phyloP scores from a whole-genome alignment of 2,113 vertebrate genomes.

The Phalacrocorax pelagicus region DNA sequence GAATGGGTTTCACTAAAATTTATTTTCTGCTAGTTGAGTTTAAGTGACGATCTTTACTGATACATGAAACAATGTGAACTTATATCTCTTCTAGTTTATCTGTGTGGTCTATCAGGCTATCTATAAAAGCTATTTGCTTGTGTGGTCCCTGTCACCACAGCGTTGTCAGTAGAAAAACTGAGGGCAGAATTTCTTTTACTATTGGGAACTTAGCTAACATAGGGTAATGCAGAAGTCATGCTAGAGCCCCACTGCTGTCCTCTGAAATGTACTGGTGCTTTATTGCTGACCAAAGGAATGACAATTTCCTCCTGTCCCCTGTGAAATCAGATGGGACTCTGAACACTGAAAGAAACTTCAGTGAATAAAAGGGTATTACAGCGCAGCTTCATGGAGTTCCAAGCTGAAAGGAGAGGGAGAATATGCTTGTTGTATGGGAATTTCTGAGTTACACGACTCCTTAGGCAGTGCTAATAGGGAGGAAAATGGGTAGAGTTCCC shows the following conservation, averaged over 20 bases:
- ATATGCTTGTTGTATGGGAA: neutral
- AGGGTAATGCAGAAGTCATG: neutral
- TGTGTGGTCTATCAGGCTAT: neutral
- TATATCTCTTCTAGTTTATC: neutral
- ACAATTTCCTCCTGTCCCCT: neutral
- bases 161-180: neutral
- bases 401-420: neutral
- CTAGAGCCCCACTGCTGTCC: neutral
- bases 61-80: neutral
- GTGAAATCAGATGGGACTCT: neutral
- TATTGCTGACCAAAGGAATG: slow-evolving; percentile 25
- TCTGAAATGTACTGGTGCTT: neutral
- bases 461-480: neutral
- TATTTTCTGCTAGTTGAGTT: neutral
- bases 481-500: neutral
- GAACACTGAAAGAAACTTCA: neutral
- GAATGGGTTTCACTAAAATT: neutral
- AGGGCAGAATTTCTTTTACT: neutral
- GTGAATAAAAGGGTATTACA: neutral
- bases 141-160: neutral
- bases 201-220: neutral
- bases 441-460: neutral
- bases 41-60: neutral
- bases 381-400: neutral
- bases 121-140: neutral